Evolutionary conservation across 2,113 vertebrate species (phyloP), one percentile per base, ranked within the genome.

Genomic region (Corythoichthys intestinalis): DNA sequence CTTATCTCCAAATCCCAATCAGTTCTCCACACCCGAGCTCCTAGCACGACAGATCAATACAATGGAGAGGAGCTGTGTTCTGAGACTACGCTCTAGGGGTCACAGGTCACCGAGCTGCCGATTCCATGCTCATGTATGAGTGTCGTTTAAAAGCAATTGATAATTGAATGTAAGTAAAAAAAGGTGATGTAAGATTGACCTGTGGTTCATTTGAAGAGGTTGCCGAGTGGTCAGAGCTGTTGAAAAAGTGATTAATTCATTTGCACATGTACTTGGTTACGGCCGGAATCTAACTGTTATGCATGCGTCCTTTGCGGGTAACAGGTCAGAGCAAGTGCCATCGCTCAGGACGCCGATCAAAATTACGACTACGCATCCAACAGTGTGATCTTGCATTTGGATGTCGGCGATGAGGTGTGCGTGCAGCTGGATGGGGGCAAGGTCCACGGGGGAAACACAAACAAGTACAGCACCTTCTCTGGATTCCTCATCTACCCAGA

Each of bases 381-480:
- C 92, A 95, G 94, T 46, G 95, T 95, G 81, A 96, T 97, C 89
- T 91, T 97, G 87, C 96, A 97, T 82, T 89, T 98, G 86, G 96
- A 96, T 34, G 95, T 96, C 69, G 96, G 96, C 0, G 96, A 98
- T 13, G 96, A 98, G 86, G 95, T 98, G 71, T 98, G 93, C 57
- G 94, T 98, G 84, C 96, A 97, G 83, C 90, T 97, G 89, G 96
- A 98, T 0, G 96, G 95, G 1, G 96, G 96, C 38, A 98, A 98
- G 83, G 96, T 96, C 70, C 96, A 97, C 1, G 95, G 96, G 1
- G 96, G 96, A 57, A 98, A 96, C 90, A 96, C 93, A 84, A 98
- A 98, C 91, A 98, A 96, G 84, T 97, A 97, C 91, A 96, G 95
- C 93, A 98, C 95, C 77, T 96, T 98, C 90, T 97, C 95, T 0